phyloP scores from a whole-genome alignment of 2,888 invertebrate species.

The Listrodromus nycthemerus region DNA sequence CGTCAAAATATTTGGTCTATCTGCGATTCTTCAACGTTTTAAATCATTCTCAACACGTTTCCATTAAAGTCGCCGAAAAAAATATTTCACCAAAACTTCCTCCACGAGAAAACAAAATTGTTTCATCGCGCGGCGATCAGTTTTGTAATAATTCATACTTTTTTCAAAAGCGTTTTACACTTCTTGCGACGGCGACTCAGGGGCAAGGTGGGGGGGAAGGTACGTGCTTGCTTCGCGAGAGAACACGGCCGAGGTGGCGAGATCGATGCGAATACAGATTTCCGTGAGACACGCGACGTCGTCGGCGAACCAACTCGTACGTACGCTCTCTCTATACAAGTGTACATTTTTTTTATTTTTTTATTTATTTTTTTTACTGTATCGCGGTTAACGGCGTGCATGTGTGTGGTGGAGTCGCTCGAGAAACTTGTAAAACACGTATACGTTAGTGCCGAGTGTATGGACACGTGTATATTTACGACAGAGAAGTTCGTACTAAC shows the following conservation, averaged over 20 bases:
- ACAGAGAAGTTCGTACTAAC: background rate
- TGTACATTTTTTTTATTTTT: background rate
- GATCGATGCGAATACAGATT: conserved; percentile 60
- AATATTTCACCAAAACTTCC: no score
- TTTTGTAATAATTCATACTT: conserved; percentile 3
- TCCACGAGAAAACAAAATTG: no score
- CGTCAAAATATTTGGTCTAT: no score
- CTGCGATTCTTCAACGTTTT: no score
- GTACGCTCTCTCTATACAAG: background rate
- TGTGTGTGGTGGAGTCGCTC: background rate
- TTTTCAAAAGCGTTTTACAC: conserved; percentile 19
- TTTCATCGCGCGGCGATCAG: conserved; percentile 1
- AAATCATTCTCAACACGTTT: no score
- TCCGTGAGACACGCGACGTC: conserved; percentile 55
- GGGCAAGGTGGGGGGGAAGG: background rate
- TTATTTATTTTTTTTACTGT: background rate
- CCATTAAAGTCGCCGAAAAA: no score
- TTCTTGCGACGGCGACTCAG: background rate
- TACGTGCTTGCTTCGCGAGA: conserved; percentile 19
- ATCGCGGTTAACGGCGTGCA: background rate
- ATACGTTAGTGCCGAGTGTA: conserved; percentile 4
- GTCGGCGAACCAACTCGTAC: conserved; percentile 31
- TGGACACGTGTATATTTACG: conserved; percentile 15
- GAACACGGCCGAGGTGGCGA: conserved; percentile 50
- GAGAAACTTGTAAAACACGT: conserved; percentile 19